These are phyloP conservation scores for Brachionus rotundiformis DNA, from an alignment of 1,140 invertebrate species.

Conservation along the genomic window DNA sequence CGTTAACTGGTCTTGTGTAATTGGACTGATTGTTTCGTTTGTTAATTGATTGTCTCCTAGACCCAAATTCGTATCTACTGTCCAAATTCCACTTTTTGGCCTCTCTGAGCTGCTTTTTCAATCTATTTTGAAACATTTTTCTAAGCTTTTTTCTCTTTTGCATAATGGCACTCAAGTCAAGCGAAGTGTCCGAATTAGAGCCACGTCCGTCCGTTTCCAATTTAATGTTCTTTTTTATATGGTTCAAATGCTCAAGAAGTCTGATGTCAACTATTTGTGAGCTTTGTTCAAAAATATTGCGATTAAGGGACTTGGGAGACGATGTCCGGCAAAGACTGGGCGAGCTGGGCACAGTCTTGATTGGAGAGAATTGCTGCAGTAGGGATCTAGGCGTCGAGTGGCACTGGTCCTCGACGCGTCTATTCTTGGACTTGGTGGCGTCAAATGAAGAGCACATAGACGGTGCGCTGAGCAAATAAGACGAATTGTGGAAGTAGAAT, in stretches of 20 bases:
- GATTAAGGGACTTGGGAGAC: background rate
- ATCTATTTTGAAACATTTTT: slow-evolving; percentile 21
- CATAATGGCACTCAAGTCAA: background rate
- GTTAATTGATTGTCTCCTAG: background rate
- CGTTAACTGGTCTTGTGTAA: background rate
- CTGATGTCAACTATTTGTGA: background rate
- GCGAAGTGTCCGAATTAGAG: background rate
- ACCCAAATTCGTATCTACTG: background rate
- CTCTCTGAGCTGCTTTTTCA: background rate
- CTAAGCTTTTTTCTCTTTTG: background rate
- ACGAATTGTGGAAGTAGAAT: slow-evolving; percentile 26
- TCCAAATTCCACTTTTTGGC: slow-evolving; percentile 2
- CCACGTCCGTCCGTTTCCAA: background rate
- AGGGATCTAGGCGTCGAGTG: slow-evolving; percentile 22
- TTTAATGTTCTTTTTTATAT: slow-evolving; percentile 13
- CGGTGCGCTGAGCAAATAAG: slow-evolving; percentile 18
- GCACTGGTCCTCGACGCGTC: background rate
- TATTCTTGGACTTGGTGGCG: background rate
- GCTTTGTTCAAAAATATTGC: background rate
- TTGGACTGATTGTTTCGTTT: background rate
- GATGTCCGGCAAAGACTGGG: background rate
- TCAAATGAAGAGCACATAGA: slow-evolving; percentile 36
- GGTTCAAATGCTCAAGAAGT: slow-evolving; percentile 17
- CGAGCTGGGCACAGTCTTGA: background rate
- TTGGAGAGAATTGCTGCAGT: slow-evolving; percentile 30